phyloP scores from a whole-genome alignment of 2,888 invertebrate species.

The Plebejus melissa region DNA sequence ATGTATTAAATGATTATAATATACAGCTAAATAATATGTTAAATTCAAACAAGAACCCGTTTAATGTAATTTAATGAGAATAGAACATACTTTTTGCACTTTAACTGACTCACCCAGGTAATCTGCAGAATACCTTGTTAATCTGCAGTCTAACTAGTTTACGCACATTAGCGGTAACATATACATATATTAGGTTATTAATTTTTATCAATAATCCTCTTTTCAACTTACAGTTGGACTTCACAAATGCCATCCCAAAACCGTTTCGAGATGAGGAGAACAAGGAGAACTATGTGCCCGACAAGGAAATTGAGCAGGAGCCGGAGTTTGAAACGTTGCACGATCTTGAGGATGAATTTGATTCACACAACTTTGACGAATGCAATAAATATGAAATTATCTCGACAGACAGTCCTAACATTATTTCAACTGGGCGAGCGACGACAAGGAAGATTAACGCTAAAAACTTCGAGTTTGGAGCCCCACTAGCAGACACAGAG shows the following conservation, averaged over 20 bases:
- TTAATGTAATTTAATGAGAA: too few relatives aligned
- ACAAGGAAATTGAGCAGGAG: slow-evolving; percentile 50
- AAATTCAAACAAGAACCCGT: too few relatives aligned
- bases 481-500: slow-evolving; percentile 62
- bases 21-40: too few relatives aligned
- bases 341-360: slow-evolving; percentile 70
- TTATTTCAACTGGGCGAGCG: slow-evolving; percentile 61
- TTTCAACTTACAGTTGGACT: slow-evolving; percentile 56
- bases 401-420: slow-evolving; percentile 71
- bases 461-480: slow-evolving; percentile 66
- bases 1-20: too few relatives aligned
- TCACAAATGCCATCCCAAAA: slow-evolving; percentile 53
- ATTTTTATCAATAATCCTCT: background rate
- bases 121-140: too few relatives aligned
- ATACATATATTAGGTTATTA: too few relatives aligned
- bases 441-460: slow-evolving; percentile 56
- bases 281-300: slow-evolving; percentile 51
- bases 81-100: too few relatives aligned
- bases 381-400: slow-evolving; percentile 74
- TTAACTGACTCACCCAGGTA: too few relatives aligned
- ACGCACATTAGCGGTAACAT: too few relatives aligned
- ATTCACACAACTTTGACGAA: slow-evolving; percentile 60
- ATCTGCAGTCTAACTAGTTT: too few relatives aligned
- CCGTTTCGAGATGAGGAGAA: slow-evolving; percentile 41
- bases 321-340: slow-evolving; percentile 62